phyloP scores from a whole-genome alignment of 2,113 vertebrate genomes.

The Polyodon spathula region DNA sequence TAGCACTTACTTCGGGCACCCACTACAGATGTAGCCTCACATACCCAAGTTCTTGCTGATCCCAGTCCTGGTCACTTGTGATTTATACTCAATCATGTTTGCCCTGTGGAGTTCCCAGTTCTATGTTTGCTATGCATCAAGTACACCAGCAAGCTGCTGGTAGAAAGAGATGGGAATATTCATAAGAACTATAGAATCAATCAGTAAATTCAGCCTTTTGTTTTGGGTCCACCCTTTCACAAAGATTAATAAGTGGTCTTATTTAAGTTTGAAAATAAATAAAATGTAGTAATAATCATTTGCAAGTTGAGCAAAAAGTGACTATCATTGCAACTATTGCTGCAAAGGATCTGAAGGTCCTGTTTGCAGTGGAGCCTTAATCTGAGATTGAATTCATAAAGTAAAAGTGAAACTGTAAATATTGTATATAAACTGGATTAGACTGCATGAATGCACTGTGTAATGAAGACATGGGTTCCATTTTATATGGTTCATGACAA shows the following conservation, averaged over 20 bases:
- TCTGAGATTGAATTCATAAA: conserved; percentile 47
- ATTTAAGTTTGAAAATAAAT: conserved; percentile 47
- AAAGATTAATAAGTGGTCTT: conserved; percentile 62
- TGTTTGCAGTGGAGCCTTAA: conserved; percentile 60
- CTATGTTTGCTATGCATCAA: conserved; percentile 64
- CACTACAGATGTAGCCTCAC: too few species aligned
- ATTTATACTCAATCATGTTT: background rate
- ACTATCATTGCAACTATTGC: conserved; percentile 75
- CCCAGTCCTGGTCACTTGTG: background rate
- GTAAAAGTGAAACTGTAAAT: conserved; percentile 76
- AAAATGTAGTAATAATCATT: conserved; percentile 49
- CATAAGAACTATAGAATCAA: conserved; percentile 11
- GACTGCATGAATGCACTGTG: conserved; percentile 78
- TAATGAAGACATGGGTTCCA: conserved; percentile 46
- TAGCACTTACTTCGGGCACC: too few species aligned
- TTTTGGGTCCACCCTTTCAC: conserved; percentile 44
- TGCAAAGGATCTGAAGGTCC: conserved; percentile 34
- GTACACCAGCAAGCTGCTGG: conserved; percentile 51
- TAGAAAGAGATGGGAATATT: conserved; percentile 28
- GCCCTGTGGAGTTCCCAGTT: conserved; percentile 26
- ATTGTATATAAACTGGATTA: conserved; percentile 79
- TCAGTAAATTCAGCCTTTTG: conserved; percentile 25
- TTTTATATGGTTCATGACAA: conserved; percentile 18
- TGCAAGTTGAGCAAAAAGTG: conserved; percentile 66
- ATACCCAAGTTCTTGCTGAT: background rate